Conservation (phyloP, 2,797 vertebrate genomes). For the Glossophaga mutica region DNA sequence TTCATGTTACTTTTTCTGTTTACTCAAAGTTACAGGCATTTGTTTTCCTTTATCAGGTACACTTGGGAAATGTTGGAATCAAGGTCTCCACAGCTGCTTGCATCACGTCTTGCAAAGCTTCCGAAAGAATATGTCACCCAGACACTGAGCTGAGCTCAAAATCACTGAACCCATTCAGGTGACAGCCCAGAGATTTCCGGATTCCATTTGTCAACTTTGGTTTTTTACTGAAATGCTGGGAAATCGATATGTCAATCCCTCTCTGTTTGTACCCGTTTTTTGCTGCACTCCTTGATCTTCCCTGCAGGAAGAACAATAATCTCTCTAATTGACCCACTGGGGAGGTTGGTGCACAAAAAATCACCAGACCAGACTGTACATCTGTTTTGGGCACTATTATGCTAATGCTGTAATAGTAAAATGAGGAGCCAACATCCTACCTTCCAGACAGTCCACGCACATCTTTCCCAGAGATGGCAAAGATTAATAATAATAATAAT, state of each 20-base stretch:
- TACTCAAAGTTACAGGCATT: constrained; percentile 16
- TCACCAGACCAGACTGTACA: constrained; percentile 90
- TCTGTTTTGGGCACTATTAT: constrained; percentile 91
- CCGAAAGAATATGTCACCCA: constrained; percentile 46
- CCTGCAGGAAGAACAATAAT: constrained; percentile 99
- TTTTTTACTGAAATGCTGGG: constrained; percentile 83
- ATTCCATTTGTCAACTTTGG: constrained; percentile 81
- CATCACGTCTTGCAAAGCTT: constrained; percentile 15
- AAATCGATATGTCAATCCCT: constrained; percentile 95
- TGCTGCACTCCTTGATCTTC: constrained; percentile 90
- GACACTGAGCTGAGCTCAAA: constrained; percentile 38
- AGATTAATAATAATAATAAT: constrained; percentile 22
- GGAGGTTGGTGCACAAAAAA: constrained; percentile 91
- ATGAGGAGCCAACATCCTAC: constrained; percentile 57
- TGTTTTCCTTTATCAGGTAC: constrained; percentile 23
- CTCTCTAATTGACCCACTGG: constrained; percentile 99
- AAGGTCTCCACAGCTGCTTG: background rate
- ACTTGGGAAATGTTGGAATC: background rate
- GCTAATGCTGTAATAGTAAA: constrained; percentile 85
- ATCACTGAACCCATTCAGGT: constrained; percentile 51
- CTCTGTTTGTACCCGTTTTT: constrained; percentile 92
- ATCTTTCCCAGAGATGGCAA: constrained; percentile 52
- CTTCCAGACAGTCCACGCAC: constrained; percentile 51
- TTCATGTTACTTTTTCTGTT: background rate
- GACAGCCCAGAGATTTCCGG: constrained; percentile 75